A percentile compares a stretch with the other conserved stretches of the same genome.
Evolutionary conservation across 2,797 vertebrate species (phyloP).

Genomic region (Rachycentron canadum): DNA sequence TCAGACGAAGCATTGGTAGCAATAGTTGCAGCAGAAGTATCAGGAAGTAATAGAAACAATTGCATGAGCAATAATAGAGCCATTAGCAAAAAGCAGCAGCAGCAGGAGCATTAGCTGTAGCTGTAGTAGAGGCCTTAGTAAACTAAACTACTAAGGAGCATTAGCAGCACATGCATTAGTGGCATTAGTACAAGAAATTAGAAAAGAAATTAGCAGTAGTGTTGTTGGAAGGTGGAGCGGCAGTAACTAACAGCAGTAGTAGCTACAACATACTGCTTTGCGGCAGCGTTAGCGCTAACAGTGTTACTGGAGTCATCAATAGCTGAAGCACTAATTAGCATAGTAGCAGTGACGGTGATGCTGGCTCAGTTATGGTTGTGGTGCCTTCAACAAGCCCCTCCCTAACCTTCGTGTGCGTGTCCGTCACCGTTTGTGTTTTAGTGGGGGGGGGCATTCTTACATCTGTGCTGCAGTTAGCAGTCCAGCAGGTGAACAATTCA

Average conservation of each 20-base stretch:
- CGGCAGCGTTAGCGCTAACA: neutral
- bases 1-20: neutral
- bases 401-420: slow-evolving; percentile 12
- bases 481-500: slow-evolving; percentile 32
- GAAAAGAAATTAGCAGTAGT: neutral
- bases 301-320: neutral
- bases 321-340: neutral
- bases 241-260: neutral
- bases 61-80: neutral
- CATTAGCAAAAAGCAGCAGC: no score
- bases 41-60: neutral
- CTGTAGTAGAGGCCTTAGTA: neutral
- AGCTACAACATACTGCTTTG: no score
- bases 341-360: neutral
- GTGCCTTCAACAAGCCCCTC: neutral
- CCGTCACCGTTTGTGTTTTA: slow-evolving; percentile 9
- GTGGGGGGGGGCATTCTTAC: slow-evolving; percentile 5
- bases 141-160: neutral
- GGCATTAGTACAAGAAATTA: neutral
- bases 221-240: neutral
- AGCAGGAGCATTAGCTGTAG: neutral
- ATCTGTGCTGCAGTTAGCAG: slow-evolving; percentile 41
- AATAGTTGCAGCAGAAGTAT: neutral
- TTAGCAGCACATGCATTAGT: neutral
- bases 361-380: no score